phyloP scores from a whole-genome alignment of 2,888 invertebrate genomes.

The Drosophila ustulata region DNA sequence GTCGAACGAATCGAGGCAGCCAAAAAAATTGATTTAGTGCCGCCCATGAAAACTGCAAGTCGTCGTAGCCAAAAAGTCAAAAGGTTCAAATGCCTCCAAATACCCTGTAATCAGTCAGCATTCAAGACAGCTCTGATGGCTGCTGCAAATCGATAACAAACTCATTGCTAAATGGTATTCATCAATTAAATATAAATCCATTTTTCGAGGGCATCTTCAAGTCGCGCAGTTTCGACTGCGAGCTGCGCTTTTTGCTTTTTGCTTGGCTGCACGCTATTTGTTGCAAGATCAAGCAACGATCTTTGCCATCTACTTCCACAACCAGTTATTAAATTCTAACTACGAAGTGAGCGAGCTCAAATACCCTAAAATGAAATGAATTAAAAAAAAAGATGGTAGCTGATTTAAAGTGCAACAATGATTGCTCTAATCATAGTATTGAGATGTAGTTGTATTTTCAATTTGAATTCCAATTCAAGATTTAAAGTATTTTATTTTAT shows the following conservation, averaged over 20 bases:
- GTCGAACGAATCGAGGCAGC: slow-evolving; percentile 20
- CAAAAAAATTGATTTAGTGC: slow-evolving; percentile 59
- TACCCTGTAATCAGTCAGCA: slow-evolving; percentile 1
- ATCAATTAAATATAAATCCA: neutral
- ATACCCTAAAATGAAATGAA: neutral
- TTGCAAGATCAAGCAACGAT: slow-evolving; percentile 27
- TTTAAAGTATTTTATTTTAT: too few relatives aligned
- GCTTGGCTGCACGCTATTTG: slow-evolving; percentile 7
- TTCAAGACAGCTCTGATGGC: too few relatives aligned
- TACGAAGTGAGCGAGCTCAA: neutral
- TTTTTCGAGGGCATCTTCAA: neutral
- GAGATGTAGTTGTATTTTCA: too few relatives aligned
- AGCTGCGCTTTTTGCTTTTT: neutral
- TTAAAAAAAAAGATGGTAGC: neutral
- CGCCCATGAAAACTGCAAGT: slow-evolving; percentile 64
- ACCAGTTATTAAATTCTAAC: slow-evolving; percentile 10
- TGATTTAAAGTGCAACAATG: neutral
- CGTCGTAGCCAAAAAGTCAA: slow-evolving; percentile 43
- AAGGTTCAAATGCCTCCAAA: slow-evolving; percentile 35
- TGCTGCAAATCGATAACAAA: neutral
- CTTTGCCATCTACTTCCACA: slow-evolving; percentile 21
- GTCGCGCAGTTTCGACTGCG: neutral
- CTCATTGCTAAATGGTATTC: too few relatives aligned
- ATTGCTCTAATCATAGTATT: too few relatives aligned
- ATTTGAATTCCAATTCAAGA: too few relatives aligned